Evolutionary conservation across 2,113 vertebrate genomes (phyloP).

Genomic region (Lophius piscatorius): DNA sequence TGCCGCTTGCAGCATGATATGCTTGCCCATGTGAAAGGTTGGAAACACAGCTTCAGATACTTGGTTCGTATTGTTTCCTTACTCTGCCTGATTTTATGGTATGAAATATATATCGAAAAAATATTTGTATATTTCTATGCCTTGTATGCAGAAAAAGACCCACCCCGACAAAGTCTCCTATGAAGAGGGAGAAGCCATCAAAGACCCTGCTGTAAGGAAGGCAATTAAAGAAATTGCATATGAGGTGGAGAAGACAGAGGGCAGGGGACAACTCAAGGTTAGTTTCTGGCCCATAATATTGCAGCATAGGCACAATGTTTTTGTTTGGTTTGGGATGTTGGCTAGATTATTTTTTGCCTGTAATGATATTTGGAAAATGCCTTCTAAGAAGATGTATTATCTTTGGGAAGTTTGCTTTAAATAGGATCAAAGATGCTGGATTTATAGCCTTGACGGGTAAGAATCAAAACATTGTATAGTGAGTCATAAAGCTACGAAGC

Average conservation of each 20-base stretch:
- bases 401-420: too few relatives aligned
- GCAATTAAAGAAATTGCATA: constrained; percentile 61
- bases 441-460: too few relatives aligned
- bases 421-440: too few relatives aligned
- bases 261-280: constrained; percentile 79
- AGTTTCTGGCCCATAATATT: neutral
- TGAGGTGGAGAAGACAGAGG: constrained; percentile 72
- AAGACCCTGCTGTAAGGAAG: constrained; percentile 70
- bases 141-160: constrained; percentile 65
- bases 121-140: neutral
- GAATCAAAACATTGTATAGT: too few relatives aligned
- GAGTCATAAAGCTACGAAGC: too few relatives aligned
- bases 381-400: too few relatives aligned
- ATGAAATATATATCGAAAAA: neutral
- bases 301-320: neutral
- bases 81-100: neutral
- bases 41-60: constrained; percentile 81
- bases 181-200: constrained; percentile 68
- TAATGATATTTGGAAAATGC: too few relatives aligned
- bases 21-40: constrained; percentile 77
- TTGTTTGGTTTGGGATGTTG: neutral
- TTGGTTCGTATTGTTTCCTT: constrained; percentile 65
- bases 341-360: too few relatives aligned
- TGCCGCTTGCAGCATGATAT: constrained; percentile 77
- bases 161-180: constrained; percentile 64